Conservation (phyloP, 1,140 invertebrate genomes). For the Drosophila mauritiana region DNA sequence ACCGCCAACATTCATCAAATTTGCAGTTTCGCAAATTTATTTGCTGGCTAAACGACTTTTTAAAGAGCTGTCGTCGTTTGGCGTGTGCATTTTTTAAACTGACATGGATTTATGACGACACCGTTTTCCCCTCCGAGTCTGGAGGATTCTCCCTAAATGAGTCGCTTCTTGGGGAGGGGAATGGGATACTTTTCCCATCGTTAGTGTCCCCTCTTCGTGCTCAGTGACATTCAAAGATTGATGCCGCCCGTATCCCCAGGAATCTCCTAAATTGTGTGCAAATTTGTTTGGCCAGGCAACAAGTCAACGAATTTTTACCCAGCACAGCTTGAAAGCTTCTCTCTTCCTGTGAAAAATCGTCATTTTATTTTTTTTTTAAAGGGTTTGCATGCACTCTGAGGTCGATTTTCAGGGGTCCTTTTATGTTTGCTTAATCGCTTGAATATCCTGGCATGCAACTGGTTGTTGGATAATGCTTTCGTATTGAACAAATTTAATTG, state of each 20-base stretch:
- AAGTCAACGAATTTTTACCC: constrained; percentile 40
- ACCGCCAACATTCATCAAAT: constrained; percentile 51
- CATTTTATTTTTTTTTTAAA: constrained; percentile 7
- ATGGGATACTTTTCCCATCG: neutral
- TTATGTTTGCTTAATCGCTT: constrained; percentile 69
- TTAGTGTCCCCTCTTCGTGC: constrained; percentile 20
- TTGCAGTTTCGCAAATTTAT: constrained; percentile 58
- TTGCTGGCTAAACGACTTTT: constrained; percentile 70
- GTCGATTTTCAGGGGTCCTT: constrained; percentile 48
- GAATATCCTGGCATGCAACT: constrained; percentile 61
- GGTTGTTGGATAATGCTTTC: constrained; percentile 29
- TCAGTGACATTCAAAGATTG: constrained; percentile 77
- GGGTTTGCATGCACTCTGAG: constrained; percentile 40
- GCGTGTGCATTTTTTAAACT: constrained; percentile 58
- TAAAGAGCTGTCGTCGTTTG: constrained; percentile 67
- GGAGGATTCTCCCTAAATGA: constrained; percentile 6
- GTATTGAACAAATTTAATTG: constrained; percentile 63
- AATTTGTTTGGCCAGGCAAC: constrained; percentile 61
- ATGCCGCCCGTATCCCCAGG: constrained; percentile 69
- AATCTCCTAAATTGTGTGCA: constrained; percentile 75
- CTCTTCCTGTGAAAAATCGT: neutral
- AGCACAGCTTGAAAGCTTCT: neutral
- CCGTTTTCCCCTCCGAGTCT: neutral
- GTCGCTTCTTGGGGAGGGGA: neutral
- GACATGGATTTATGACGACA: constrained; percentile 75